phyloP scores from a whole-genome alignment of 2,797 vertebrate species.

The Anguilla pacifica region DNA sequence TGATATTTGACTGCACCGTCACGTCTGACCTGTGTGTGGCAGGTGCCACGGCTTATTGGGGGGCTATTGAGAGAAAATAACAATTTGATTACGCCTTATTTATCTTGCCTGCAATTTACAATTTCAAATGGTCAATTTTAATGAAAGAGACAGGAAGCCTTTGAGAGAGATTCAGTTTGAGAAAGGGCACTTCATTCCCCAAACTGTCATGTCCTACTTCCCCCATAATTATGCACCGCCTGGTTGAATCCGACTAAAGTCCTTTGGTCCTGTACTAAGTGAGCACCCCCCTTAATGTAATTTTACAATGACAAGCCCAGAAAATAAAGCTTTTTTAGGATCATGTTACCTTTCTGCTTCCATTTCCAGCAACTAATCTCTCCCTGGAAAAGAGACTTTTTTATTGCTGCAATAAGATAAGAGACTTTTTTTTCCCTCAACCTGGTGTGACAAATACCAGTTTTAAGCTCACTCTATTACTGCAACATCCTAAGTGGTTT shows the following conservation, averaged over 20 bases:
- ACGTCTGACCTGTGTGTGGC: background rate
- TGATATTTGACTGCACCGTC: background rate
- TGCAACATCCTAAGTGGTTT: background rate
- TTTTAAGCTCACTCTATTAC: background rate
- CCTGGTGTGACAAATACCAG: background rate
- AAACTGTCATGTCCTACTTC: background rate
- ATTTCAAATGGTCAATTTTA: slow-evolving; percentile 33
- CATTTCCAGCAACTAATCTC: background rate
- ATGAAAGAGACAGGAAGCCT: slow-evolving; percentile 17
- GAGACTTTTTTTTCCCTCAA: background rate
- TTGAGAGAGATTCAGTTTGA: slow-evolving; percentile 4
- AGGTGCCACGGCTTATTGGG: background rate
- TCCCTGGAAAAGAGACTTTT: background rate
- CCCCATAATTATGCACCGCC: background rate
- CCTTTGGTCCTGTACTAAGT: background rate
- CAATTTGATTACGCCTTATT: slow-evolving; percentile 24
- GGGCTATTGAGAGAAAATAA: slow-evolving; percentile 22
- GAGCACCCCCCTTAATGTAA: slow-evolving; percentile 14
- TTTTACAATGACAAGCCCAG: slow-evolving; percentile 13
- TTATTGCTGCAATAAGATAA: background rate
- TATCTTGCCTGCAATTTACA: slow-evolving; percentile 28
- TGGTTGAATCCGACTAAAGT: background rate
- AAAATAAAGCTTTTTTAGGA: slow-evolving; percentile 2
- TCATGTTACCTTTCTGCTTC: background rate
- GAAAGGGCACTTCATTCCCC: background rate